Evolutionary conservation across 2,797 vertebrate genomes (phyloP).

Genomic region (Erpetoichthys calabaricus): DNA sequence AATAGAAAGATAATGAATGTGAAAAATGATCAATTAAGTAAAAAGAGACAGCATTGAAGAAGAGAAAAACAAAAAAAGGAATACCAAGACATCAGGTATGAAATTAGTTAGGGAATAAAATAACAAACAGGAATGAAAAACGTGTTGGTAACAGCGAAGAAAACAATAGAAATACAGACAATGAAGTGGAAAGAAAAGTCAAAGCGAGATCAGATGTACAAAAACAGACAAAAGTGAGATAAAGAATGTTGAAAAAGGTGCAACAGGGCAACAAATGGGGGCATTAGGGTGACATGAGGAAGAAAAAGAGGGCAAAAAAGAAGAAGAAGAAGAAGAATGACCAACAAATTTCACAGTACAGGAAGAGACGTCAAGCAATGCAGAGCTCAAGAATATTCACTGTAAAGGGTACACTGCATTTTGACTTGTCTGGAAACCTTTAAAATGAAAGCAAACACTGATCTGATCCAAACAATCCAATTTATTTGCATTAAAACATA

Average conservation of each 20-base stretch:
- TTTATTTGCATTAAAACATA: too few species aligned
- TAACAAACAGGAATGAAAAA: too few species aligned
- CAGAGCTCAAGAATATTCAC: too few species aligned
- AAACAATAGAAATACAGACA: not conserved
- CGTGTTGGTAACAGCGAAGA: too few species aligned
- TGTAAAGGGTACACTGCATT: too few species aligned
- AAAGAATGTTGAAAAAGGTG: not conserved
- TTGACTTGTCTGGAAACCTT: too few species aligned
- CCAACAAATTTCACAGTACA: too few species aligned
- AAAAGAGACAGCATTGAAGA: not conserved
- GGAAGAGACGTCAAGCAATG: too few species aligned
- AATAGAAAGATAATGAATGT: constrained; percentile 1
- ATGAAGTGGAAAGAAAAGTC: not conserved
- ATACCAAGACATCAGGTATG: not conserved
- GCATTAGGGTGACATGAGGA: not conserved
- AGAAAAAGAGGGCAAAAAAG: not conserved
- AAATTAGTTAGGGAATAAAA: not conserved
- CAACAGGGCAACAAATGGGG: not conserved
- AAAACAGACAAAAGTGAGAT: not conserved
- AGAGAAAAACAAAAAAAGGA: not conserved
- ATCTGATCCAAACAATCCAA: too few species aligned
- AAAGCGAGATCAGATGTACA: not conserved
- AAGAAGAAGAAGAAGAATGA: not conserved
- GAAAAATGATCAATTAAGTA: not conserved
- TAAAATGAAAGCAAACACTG: too few species aligned